Evolutionary conservation across 2,113 vertebrate genomes (phyloP), one percentile per base, ranked within the genome.

Genomic region (Penelope pileata): DNA sequence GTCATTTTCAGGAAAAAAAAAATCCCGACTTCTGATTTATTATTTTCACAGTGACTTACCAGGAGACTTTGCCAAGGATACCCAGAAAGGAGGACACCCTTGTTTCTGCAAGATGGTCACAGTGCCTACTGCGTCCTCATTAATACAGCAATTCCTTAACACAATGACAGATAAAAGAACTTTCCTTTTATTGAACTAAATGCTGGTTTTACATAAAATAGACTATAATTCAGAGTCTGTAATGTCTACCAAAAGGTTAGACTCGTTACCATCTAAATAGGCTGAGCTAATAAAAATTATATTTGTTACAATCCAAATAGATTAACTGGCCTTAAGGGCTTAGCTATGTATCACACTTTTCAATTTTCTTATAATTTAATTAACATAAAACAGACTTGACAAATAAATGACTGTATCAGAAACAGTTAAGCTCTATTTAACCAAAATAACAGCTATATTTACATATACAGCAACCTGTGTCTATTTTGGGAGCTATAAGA

Each of bases 301-400:
- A 98, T 98, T 98, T 97, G 97, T 98, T 98, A 98, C 97, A 98
- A 98, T 98, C 97, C 97, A 98, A 98, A 98, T 97, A 98, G 97
- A 98, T 98, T 98, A 98, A 97, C 96, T 32, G 43, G 97, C 98
- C 97, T 98, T 97, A 98, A 98, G 96, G 97, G 97, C 97, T 98
- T 97, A 98, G 96, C 97, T 96, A 95, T 97, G 97, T 98, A 97
- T 97, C 97, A 97, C 96, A 98, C 91, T 97, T 97, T 96, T 97
- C 97, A 98, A 97, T 98, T 97, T 98, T 97, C 97, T 97, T 98
- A 97, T 98, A 98, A 98, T 98, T 98, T 98, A 98, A 98, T 98
- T 98, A 97, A 97, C 97, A 97, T 98, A 97, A 97, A 98, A 88
- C 91, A 97, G 97, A 97, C 97, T 97, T 97, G 97, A 98, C 96